Evolutionary conservation across 2,797 vertebrate genomes (phyloP).

Genomic region (Anabas testudineus): DNA sequence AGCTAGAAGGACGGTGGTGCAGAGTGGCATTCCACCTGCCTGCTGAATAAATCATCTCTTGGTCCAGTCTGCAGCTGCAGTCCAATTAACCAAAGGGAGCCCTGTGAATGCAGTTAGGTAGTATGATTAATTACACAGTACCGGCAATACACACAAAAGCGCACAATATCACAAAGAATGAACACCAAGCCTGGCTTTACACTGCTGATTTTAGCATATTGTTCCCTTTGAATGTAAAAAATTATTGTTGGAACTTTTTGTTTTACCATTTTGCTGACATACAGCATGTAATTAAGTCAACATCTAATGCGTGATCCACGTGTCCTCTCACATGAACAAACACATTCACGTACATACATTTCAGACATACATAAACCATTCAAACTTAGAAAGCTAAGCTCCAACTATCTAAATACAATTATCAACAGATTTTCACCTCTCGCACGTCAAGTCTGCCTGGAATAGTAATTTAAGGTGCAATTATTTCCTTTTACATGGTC

Average conservation of each 20-base stretch:
- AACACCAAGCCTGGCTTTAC: conserved; percentile 41
- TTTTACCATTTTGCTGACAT: conserved; percentile 45
- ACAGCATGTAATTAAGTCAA: conserved; percentile 44
- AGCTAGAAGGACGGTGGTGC: conserved; percentile 41
- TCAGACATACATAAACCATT: neutral
- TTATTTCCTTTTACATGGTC: conserved; percentile 55
- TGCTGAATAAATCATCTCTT: conserved; percentile 80
- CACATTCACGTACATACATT: conserved; percentile 2
- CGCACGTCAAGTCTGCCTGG: conserved; percentile 8
- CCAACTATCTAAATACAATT: neutral
- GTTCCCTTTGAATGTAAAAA: conserved; percentile 36
- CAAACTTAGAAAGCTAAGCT: conserved; percentile 1
- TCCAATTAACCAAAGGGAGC: conserved; percentile 82
- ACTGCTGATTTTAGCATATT: conserved; percentile 55
- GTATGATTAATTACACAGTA: conserved; percentile 79
- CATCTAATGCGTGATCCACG: neutral
- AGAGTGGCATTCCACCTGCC: conserved; percentile 58
- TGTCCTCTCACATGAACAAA: conserved; percentile 17
- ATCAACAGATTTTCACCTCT: conserved; percentile 22
- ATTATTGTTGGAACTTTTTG: conserved; percentile 37
- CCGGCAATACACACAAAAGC: conserved; percentile 65
- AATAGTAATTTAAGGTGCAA: conserved; percentile 48
- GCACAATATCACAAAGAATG: conserved; percentile 64
- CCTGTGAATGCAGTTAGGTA: conserved; percentile 71
- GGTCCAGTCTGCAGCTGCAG: conserved; percentile 72